These are phyloP conservation scores for Abrostola triplasia DNA, from an alignment of 2,888 invertebrate genomes.

Conservation along the genomic window DNA sequence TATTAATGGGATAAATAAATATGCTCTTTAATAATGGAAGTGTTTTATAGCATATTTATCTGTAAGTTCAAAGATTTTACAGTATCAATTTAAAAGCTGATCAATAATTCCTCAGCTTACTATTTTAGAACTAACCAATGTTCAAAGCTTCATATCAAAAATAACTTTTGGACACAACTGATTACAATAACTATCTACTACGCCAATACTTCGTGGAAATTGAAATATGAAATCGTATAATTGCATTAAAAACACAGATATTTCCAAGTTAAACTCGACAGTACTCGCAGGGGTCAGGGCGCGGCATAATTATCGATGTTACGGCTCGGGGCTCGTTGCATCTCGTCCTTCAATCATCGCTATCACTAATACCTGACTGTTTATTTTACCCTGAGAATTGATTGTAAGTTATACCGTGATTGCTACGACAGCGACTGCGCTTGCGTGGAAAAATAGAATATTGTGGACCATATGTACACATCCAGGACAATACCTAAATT, in stretches of 20 bases:
- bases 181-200: too few relatives aligned
- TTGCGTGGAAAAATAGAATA: background rate
- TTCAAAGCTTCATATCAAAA: too few relatives aligned
- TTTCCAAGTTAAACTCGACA: constrained; percentile 39
- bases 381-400: constrained; percentile 33
- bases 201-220: too few relatives aligned
- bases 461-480: background rate
- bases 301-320: constrained; percentile 80
- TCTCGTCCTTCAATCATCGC: constrained; percentile 68
- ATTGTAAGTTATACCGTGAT: constrained; percentile 4
- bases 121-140: too few relatives aligned
- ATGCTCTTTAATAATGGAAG: too few relatives aligned
- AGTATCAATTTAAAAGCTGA: too few relatives aligned
- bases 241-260: background rate
- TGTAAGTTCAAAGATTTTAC: too few relatives aligned
- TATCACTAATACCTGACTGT: constrained; percentile 31
- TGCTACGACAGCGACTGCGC: background rate
- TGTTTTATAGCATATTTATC: too few relatives aligned
- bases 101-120: too few relatives aligned
- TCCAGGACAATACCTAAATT: background rate
- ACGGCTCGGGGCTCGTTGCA: constrained; percentile 67
- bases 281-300: constrained; percentile 75
- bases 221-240: too few relatives aligned
- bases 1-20: too few relatives aligned
- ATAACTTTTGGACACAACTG: too few relatives aligned